phyloP scores from a whole-genome alignment of 2,888 invertebrate genomes.

The Taenaris catops region DNA sequence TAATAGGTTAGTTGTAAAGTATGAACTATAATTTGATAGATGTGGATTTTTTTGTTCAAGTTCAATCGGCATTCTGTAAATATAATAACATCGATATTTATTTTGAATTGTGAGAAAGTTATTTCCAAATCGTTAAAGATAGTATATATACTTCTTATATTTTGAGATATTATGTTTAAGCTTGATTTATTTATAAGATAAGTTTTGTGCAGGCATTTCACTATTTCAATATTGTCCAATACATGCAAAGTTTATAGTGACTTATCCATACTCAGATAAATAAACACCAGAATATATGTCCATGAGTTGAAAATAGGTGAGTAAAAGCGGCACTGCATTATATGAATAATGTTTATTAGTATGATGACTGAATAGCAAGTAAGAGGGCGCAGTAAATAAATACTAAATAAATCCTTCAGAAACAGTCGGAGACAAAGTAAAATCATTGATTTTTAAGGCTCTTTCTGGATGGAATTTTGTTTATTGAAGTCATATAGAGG shows the following conservation, averaged over 20 bases:
- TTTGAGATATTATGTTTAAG: conserved; percentile 3
- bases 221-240: conserved; percentile 4
- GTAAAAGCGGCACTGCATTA: not conserved
- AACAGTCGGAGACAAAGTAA: too few species aligned
- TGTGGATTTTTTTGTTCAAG: conserved; percentile 1
- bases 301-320: too few species aligned
- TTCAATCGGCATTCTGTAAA: conserved; percentile 15
- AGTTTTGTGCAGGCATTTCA: not conserved
- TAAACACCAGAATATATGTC: too few species aligned
- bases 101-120: conserved; percentile 1
- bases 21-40: not conserved
- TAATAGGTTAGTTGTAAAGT: not conserved
- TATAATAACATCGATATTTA: conserved; percentile 10
- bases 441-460: too few species aligned
- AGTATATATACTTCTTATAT: conserved; percentile 9
- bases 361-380: too few species aligned
- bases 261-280: conserved; percentile 1
- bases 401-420: too few species aligned
- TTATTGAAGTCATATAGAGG: too few species aligned
- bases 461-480: too few species aligned
- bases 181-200: not conserved
- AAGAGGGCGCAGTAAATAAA: too few species aligned
- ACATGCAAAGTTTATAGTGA: conserved; percentile 1
- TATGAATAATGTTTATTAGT: too few species aligned
- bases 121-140: too few species aligned